phyloP scores from a whole-genome alignment of 2,113 vertebrate species.

The Cervus canadensis region DNA sequence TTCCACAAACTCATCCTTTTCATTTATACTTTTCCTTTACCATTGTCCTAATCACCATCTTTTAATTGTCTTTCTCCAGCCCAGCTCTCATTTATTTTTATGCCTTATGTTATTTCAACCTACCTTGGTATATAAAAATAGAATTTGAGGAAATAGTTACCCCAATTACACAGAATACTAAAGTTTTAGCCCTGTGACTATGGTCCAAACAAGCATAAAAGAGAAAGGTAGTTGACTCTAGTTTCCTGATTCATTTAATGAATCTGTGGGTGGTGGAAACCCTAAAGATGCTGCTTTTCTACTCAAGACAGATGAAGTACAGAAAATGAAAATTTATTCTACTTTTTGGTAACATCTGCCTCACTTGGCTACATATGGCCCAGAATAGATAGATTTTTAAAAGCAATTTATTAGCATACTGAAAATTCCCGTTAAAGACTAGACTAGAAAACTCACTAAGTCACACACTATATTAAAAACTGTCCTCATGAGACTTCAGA shows the following conservation, averaged over 20 bases:
- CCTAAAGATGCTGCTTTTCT: neutral
- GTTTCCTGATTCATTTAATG: neutral
- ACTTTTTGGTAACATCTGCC: conserved; percentile 42
- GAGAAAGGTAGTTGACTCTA: neutral
- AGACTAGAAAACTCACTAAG: conserved; percentile 52
- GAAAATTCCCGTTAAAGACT: conserved; percentile 64
- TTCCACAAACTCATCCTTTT: neutral
- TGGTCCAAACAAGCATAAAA: neutral
- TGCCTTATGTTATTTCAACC: neutral
- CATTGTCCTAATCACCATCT: neutral
- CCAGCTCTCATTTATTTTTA: neutral
- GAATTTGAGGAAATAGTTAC: neutral
- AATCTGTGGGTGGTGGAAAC: neutral
- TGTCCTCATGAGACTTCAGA: conserved; percentile 53
- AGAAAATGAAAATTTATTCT: conserved; percentile 35
- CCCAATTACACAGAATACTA: neutral
- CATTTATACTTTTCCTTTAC: neutral
- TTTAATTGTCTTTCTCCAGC: neutral
- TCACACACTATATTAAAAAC: conserved; percentile 46
- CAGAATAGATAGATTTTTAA: conserved; percentile 56
- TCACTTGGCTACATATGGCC: conserved; percentile 51
- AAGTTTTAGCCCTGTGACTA: neutral
- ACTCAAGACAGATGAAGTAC: conserved; percentile 22
- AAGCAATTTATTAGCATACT: conserved; percentile 66
- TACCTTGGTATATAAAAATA: neutral